Conservation (phyloP, 2,888 invertebrate genomes). For the Lithophane ornitopus region DNA sequence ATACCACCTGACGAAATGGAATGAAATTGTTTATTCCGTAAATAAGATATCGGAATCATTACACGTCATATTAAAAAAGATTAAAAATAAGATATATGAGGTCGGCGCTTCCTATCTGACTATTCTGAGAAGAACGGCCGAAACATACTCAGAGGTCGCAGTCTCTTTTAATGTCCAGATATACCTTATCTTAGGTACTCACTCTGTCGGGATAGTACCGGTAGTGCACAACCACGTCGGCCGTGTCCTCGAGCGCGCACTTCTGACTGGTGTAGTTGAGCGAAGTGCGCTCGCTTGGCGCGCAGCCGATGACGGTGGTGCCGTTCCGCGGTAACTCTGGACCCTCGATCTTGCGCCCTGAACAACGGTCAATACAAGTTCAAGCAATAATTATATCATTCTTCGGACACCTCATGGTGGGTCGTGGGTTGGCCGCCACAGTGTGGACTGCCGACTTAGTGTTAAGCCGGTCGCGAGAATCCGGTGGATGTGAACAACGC, state of each 20-base stretch:
- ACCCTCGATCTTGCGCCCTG: conserved; percentile 84
- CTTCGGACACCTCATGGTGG: background rate
- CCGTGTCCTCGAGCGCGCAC: conserved; percentile 84
- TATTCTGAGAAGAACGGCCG: too few species aligned
- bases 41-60: too few species aligned
- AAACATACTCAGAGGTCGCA: too few species aligned
- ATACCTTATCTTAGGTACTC: conserved; percentile 33
- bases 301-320: conserved; percentile 81
- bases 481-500: background rate
- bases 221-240: conserved; percentile 86
- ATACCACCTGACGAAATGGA: too few species aligned
- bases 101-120: too few species aligned
- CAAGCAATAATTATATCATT: background rate
- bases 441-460: background rate
- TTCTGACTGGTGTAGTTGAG: conserved; percentile 82
- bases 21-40: too few species aligned
- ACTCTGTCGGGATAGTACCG: conserved; percentile 87
- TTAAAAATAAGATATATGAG: too few species aligned
- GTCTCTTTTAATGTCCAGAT: too few species aligned
- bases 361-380: background rate
- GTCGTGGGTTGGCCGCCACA: background rate
- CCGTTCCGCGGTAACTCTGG: conserved; percentile 86
- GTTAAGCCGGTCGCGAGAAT: background rate
- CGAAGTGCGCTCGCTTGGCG: conserved; percentile 82
- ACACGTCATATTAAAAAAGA: too few species aligned